Base-by-base conservation (phyloP, 2,797 vertebrate species). In the Dendrocincla fuliginosa region DNA sequence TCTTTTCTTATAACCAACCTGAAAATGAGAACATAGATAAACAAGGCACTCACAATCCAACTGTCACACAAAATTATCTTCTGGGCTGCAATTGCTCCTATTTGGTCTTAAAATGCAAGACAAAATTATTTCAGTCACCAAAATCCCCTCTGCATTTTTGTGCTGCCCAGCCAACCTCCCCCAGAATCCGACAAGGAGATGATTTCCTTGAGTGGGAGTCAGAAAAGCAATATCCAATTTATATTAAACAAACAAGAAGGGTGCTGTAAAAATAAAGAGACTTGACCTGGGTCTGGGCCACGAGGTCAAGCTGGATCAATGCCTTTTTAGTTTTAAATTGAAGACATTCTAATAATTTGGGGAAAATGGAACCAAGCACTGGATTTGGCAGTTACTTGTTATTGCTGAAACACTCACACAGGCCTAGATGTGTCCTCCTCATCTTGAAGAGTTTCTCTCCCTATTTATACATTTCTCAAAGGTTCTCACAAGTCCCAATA, bases 21-120 rank as follows among this genome's bases (percentile, higher is more conserved):
- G 92, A 96, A 96, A 93, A 94, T 46, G 59, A 93, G 91, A 97
- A 83, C 74, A 79, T 55, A 86, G 79, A 94, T 65, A 95, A 97
- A 92, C 79, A 93, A 91, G 82, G 84, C 20, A 0, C 41, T 90
- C 1, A 0, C 77, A 84, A 91, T 69, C 71, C 74, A 82, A 49
- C 70, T 79, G 93, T 70, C 91, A 92, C 59, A 84, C n/a, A 64
- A 64, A 91, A 94, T 96, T 93, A 95, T 79, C 79, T 92, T 90
- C 76, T 56, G 67, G 55, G 67, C 27, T 91, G 70, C 92, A 96
- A 94, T 32, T 42, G 55, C 56, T 95, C 80, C 87, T 84, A 42
- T 78, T 93, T 86, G 80, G 73, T 86, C 79, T 86, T 88, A 78
- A 73, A 95, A 71, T 0, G 2, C 46, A 79, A 67, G 42, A 44